Base-by-base conservation (phyloP, 2,888 invertebrate genomes). In the Stegana nigrithorax region DNA sequence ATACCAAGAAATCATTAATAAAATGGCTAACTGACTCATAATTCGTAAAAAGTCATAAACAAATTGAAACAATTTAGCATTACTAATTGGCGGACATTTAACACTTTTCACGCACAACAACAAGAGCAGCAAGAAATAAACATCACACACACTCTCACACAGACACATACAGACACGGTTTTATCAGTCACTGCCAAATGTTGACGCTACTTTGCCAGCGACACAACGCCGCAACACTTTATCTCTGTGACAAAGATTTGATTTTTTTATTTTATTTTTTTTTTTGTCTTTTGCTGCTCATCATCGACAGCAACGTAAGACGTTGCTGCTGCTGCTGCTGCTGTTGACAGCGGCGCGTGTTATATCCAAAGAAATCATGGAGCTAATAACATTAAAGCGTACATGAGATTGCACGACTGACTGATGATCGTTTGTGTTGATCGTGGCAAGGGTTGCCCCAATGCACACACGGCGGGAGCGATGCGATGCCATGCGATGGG, bases 11-110 rank as follows among this genome's bases (percentile, higher is more conserved):
- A n/a, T n/a, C n/a, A n/a, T n/a, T n/a, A n/a, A n/a, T n/a, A n/a
- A n/a, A n/a, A n/a, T n/a, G n/a, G n/a, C n/a, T n/a, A n/a, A n/a
- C n/a, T n/a, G n/a, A 10, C 25, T 47, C 47, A 47, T 47, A 47
- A 47, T 21, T 23, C n/a, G 25, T 17, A 47, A 47, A n/a, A 47
- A 47, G n/a, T n/a, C 45, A 47, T 6, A 47, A 17, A 17, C 8
- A 50, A 23, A 17, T 25, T 25, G 4, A 36, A 55, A 7, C 62
- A 71, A 65, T 36, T 67, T 67, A 62, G 67, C 71, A 67, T 64
- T 75, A 79, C 81, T 76, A 76, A 76, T 76, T 80, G 79, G 75
- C 65, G 69, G 77, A 67, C 79, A 73, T 80, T 76, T 80, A 76
- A 80, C 76, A 76, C 80, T 72, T 77, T 59, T 68, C 57, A 65